These are phyloP conservation scores for Anastatus disparis DNA, from an alignment of 1,140 invertebrate species.

Conservation along the genomic window DNA sequence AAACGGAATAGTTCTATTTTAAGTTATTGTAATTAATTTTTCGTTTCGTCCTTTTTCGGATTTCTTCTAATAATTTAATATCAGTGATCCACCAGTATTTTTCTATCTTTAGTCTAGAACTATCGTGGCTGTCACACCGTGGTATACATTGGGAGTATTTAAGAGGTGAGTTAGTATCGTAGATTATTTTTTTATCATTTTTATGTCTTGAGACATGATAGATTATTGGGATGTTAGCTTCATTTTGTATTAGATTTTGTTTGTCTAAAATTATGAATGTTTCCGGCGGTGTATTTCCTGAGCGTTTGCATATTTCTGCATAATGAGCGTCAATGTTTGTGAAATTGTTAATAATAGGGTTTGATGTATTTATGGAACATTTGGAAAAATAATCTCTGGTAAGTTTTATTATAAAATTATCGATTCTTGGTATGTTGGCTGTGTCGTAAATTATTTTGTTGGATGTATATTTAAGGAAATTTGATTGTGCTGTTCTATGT, in stretches of 20 bases:
- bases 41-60: no score
- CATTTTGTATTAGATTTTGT: neutral
- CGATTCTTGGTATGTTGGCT: conserved; percentile 15
- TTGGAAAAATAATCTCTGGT: conserved; percentile 1
- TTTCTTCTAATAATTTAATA: no score
- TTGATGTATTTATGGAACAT: no score
- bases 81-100: no score
- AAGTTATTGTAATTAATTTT: no score
- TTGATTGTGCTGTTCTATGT: neutral
- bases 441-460: conserved; percentile 4
- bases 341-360: neutral
- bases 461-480: neutral
- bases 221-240: conserved; percentile 3
- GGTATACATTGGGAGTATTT: no score
- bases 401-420: conserved; percentile 15
- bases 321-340: no score
- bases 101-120: no score
- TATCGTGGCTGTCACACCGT: no score
- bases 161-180: no score
- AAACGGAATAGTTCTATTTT: no score
- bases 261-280: conserved; percentile 2
- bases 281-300: neutral
- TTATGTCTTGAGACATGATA: neutral
- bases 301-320: no score
- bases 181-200: neutral